These are phyloP conservation scores for Molanna angustata DNA, from an alignment of 2,888 invertebrate species.

Conservation along the genomic window DNA sequence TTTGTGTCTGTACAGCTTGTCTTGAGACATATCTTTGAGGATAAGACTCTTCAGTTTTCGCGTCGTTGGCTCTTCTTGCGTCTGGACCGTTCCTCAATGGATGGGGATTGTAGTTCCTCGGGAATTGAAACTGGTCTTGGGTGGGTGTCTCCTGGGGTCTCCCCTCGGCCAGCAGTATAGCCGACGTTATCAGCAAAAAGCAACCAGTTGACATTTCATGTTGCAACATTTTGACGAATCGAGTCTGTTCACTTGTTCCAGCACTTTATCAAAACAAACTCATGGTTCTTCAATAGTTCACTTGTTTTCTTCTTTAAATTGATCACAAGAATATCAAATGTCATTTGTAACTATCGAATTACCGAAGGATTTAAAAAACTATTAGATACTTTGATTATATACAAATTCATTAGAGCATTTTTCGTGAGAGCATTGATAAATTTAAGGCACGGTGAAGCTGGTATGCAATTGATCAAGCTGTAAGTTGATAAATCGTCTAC, in stretches of 20 bases:
- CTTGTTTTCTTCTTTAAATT: not conserved
- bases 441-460: too few relatives aligned
- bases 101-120: constrained; percentile 24
- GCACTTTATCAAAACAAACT: too few relatives aligned
- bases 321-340: not conserved
- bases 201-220: too few relatives aligned
- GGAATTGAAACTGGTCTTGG: constrained; percentile 19
- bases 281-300: not conserved
- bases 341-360: too few relatives aligned
- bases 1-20: constrained; percentile 2
- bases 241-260: not conserved
- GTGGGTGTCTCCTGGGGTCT: constrained; percentile 10
- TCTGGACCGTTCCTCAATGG: too few relatives aligned
- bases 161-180: not conserved
- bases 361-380: too few relatives aligned
- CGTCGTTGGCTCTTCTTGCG: not conserved
- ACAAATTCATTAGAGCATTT: too few relatives aligned
- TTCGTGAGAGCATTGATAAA: too few relatives aligned
- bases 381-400: too few relatives aligned
- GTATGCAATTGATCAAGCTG: too few relatives aligned
- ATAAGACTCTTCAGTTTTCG: constrained; percentile 1
- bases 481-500: too few relatives aligned
- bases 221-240: constrained; percentile 1
- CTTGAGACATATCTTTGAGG: not conserved
- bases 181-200: not conserved